These are phyloP conservation scores for Amphipyra berbera DNA, from an alignment of 2,888 invertebrate species.

Conservation along the genomic window DNA sequence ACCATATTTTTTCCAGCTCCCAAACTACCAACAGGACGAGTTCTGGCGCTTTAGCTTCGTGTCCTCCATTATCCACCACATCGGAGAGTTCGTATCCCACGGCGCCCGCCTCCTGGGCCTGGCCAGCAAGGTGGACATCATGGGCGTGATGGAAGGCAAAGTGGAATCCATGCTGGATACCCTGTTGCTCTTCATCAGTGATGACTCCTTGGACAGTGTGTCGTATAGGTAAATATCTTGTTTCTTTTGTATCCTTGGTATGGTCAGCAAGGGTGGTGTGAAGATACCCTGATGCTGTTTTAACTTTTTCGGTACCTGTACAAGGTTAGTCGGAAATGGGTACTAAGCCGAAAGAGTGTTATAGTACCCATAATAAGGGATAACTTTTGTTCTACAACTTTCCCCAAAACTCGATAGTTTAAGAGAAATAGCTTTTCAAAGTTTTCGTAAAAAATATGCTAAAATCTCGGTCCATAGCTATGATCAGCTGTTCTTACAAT, in stretches of 20 bases:
- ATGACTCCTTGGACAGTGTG: slow-evolving; percentile 82
- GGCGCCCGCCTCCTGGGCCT: slow-evolving; percentile 81
- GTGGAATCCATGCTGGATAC: slow-evolving; percentile 82
- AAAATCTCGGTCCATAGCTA: too few species aligned
- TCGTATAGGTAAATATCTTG: slow-evolving; percentile 77
- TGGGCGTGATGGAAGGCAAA: slow-evolving; percentile 68
- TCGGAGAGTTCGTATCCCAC: slow-evolving; percentile 78
- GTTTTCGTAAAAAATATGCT: too few species aligned
- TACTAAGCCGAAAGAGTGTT: too few species aligned
- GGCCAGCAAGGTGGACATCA: slow-evolving; percentile 80
- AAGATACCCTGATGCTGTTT: too few species aligned
- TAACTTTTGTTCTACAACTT: too few species aligned
- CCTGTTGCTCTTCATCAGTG: slow-evolving; percentile 79
- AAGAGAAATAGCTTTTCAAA: too few species aligned
- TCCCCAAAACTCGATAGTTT: too few species aligned
- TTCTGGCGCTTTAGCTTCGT: slow-evolving; percentile 87
- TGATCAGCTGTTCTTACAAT: too few species aligned
- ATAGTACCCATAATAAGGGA: too few species aligned
- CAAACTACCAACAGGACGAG: slow-evolving; percentile 77
- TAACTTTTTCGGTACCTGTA: too few species aligned
- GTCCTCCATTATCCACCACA: slow-evolving; percentile 77
- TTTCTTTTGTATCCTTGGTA: neutral
- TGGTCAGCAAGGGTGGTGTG: neutral
- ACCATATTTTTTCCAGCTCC: slow-evolving; percentile 66
- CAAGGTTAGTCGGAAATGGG: too few species aligned